Conservation (phyloP, 2,113 vertebrate species). For the Marcusenius ussheri region DNA sequence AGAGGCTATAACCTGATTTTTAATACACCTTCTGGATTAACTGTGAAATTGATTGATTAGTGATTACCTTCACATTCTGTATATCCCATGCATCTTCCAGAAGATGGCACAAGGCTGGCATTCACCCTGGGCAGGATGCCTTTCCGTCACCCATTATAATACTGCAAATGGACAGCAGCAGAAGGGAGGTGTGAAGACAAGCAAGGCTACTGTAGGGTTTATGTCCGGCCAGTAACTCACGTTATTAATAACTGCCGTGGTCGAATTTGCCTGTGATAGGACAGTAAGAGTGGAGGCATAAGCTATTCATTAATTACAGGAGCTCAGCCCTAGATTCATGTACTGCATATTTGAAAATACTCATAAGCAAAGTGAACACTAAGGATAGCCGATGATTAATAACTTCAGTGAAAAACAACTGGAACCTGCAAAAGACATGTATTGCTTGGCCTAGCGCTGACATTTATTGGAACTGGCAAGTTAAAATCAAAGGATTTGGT, state of each 20-base stretch:
- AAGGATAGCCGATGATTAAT: not conserved
- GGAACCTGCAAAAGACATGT: not conserved
- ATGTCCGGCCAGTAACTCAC: not conserved
- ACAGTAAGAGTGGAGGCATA: not conserved
- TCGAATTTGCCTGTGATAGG: conserved; percentile 3
- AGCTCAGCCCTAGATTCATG: not conserved
- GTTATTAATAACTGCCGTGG: conserved; percentile 5
- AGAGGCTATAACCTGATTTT: not conserved
- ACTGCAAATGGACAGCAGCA: not conserved
- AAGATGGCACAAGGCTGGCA: not conserved
- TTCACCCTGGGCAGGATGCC: not conserved
- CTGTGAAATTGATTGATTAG: not conserved
- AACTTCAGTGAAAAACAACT: not conserved
- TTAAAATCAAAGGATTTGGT: not conserved
- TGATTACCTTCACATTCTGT: not conserved
- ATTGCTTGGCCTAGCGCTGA: not conserved
- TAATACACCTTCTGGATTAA: not conserved
- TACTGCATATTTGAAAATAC: not conserved
- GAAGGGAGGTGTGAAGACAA: not conserved
- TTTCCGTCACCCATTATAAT: not conserved
- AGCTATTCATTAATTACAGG: conserved; percentile 12
- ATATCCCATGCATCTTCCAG: not conserved
- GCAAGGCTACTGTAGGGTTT: not conserved
- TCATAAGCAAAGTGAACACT: not conserved
- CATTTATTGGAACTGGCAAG: not conserved